A percentile compares a stretch with the other conserved stretches of the same genome.
phyloP scores from a whole-genome alignment of 92 coral and sea anemone genomes.

The Porites rus region DNA sequence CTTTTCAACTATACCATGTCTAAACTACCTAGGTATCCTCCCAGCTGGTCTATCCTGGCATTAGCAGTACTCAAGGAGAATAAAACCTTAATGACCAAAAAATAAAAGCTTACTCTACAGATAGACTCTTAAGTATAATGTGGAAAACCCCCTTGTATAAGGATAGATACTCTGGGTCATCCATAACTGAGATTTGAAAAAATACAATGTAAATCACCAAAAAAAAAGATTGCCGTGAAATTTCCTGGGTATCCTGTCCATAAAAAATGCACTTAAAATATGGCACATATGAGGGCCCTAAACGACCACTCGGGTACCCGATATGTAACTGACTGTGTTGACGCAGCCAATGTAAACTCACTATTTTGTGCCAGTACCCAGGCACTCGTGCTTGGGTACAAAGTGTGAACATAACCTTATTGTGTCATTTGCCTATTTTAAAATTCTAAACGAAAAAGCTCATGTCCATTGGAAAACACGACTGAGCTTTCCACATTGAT shows the following conservation, averaged over 20 bases:
- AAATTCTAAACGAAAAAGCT: constrained; percentile 23
- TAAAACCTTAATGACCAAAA: constrained; percentile 24
- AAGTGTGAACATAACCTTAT: constrained; percentile 10
- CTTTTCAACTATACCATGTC: not conserved
- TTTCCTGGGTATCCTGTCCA: not conserved
- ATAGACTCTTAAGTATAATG: constrained; percentile 24
- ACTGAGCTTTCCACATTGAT: constrained; percentile 30
- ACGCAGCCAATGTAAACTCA: constrained; percentile 22
- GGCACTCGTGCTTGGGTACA: constrained; percentile 15
- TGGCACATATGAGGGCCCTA: constrained; percentile 20
- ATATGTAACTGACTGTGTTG: not conserved
- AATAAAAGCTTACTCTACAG: constrained; percentile 18
- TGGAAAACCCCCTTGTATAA: constrained; percentile 28
- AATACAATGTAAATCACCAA: not conserved
- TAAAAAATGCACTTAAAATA: constrained; percentile 2
- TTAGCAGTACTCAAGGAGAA: constrained; percentile 30
- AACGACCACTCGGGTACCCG: constrained; percentile 10
- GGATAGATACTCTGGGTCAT: constrained; percentile 25
- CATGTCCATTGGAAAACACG: constrained; percentile 12
- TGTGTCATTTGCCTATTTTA: constrained; percentile 12
- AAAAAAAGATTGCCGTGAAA: not conserved
- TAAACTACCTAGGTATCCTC: constrained; percentile 19
- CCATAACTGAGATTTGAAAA: constrained; percentile 18
- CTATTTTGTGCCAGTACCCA: constrained; percentile 29
- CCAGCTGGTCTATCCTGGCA: constrained; percentile 35